phyloP scores from a whole-genome alignment of 2,888 invertebrate genomes.

The Sinelater perroti region DNA sequence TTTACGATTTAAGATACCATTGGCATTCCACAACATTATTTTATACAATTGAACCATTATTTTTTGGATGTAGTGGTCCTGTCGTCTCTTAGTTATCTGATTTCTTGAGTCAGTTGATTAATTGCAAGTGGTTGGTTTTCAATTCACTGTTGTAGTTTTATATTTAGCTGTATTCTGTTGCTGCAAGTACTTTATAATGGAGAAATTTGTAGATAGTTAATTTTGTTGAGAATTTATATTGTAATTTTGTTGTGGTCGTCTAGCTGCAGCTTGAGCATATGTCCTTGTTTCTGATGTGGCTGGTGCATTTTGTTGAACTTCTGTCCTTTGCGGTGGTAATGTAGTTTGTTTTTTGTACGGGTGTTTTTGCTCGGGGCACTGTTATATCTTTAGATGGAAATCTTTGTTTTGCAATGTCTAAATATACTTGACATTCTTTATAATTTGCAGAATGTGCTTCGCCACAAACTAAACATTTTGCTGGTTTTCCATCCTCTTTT shows the following conservation, averaged over 20 bases:
- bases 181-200: conserved; percentile 3
- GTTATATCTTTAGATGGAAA: too few relatives aligned
- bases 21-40: conserved; percentile 3
- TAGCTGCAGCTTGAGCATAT: too few relatives aligned
- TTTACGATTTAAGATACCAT: conserved; percentile 5
- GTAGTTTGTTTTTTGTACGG: conserved; percentile 6
- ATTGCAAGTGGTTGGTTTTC: too few relatives aligned
- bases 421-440: too few relatives aligned
- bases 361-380: conserved; percentile 8
- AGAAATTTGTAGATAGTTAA: too few relatives aligned
- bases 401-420: too few relatives aligned
- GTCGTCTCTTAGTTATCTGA: not conserved
- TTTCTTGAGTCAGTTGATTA: too few relatives aligned
- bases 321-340: conserved; percentile 3
- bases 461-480: conserved; percentile 20
- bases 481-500: conserved; percentile 14
- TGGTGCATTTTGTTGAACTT: conserved; percentile 1
- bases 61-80: not conserved
- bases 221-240: too few relatives aligned
- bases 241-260: too few relatives aligned
- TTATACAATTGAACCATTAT: too few relatives aligned
- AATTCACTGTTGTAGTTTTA: not conserved
- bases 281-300: conserved; percentile 20
- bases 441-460: conserved; percentile 19
- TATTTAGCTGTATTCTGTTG: not conserved